A percentile compares a stretch with the other conserved stretches of the same genome.
phyloP scores from a whole-genome alignment of 2,113 vertebrate species.

The Miniopterus natalensis region DNA sequence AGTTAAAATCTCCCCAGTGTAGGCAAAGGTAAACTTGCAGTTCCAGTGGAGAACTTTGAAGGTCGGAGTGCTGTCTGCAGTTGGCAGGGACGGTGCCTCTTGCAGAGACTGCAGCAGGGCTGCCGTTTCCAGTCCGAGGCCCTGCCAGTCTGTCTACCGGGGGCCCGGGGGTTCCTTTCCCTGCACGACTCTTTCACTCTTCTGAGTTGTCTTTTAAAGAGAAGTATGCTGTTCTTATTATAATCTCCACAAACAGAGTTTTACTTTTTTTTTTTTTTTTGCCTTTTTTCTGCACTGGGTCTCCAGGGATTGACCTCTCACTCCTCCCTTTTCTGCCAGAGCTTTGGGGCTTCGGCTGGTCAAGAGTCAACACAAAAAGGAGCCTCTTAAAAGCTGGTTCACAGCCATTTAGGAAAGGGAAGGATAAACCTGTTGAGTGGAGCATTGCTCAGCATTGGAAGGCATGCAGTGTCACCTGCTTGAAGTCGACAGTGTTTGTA shows the following conservation, averaged over 20 bases:
- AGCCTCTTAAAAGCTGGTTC: background rate
- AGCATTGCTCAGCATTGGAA: background rate
- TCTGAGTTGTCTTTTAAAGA: background rate
- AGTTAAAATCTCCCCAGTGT: background rate
- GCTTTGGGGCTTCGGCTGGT: background rate
- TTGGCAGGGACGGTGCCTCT: rapidly evolving
- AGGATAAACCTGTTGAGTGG: rapidly evolving
- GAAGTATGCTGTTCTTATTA: background rate
- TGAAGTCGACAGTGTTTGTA: constrained; percentile 65
- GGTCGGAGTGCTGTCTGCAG: rapidly evolving
- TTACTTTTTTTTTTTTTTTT: background rate
- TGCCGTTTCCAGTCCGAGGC: background rate
- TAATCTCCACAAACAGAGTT: background rate
- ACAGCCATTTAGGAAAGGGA: background rate
- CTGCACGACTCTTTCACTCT: background rate
- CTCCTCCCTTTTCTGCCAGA: background rate
- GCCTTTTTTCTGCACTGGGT: background rate
- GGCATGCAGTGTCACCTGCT: background rate
- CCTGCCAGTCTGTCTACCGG: background rate
- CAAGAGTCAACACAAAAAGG: background rate
- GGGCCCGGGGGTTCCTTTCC: background rate
- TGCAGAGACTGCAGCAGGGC: background rate
- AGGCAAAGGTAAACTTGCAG: background rate
- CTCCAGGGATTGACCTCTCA: background rate
- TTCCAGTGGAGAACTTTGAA: background rate